Evolutionary conservation across 2,113 vertebrate genomes (phyloP).

Genomic region (Piaya cayana): DNA sequence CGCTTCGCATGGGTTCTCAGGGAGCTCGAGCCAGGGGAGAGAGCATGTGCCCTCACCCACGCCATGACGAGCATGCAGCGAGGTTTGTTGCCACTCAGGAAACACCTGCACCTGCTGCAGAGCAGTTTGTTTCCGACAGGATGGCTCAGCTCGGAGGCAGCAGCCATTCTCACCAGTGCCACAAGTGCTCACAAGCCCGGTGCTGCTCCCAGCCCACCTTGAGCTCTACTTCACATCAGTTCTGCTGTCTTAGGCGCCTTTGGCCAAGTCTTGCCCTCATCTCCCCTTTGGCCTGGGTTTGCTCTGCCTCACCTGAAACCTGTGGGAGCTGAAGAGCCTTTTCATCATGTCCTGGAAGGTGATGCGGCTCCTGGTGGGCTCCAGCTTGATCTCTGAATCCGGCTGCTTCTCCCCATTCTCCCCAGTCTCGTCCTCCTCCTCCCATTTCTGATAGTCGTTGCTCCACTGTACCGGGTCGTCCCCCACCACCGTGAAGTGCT

Average conservation of each 20-base stretch:
- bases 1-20: rapidly evolving
- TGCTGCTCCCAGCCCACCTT: not conserved
- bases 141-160: not conserved
- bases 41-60: rapidly evolving
- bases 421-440: conserved; percentile 80
- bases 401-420: conserved; percentile 34
- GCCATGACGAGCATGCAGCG: rapidly evolving
- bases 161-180: not conserved
- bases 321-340: conserved; percentile 82
- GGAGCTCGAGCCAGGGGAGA: not conserved
- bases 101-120: not conserved
- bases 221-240: rapidly evolving
- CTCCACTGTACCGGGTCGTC: conserved; percentile 78
- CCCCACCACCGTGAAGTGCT: conserved; percentile 89
- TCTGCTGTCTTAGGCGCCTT: not conserved
- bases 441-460: conserved; percentile 67
- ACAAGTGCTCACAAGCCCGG: rapidly evolving
- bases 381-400: conserved; percentile 1
- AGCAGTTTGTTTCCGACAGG: rapidly evolving
- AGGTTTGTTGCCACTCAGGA: not conserved
- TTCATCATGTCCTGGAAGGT: conserved; percentile 81
- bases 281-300: not conserved
- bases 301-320: conserved; percentile 85
- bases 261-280: not conserved
- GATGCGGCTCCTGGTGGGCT: not conserved